Evolutionary conservation across 2,888 invertebrate genomes (phyloP), one percentile per base, ranked within the genome.

Genomic region (Ormyrus rosae): DNA sequence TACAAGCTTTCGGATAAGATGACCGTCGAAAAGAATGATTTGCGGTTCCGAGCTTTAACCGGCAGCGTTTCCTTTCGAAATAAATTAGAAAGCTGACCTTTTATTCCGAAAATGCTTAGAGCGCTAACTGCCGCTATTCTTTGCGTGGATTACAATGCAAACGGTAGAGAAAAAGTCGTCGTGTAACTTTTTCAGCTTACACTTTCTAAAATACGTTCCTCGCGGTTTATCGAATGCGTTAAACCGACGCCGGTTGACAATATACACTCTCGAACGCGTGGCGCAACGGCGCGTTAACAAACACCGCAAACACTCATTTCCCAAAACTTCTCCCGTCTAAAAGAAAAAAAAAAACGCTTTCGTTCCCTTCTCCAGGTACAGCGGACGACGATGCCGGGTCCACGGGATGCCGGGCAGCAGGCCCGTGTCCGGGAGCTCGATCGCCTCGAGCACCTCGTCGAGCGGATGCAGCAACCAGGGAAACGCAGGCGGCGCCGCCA

Each of bases 391-490:
- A 91, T 64, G 91, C 75, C 74, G 64, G 1, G 68, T 19, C 2
- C 75, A 74, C 51, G 72, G 73, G 7, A 70, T 76, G 46, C 13
- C 67, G 91, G 75, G 93, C 92, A 90, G 94, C 11, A 91, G 95
- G 83, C 96, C 96, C 58, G 91, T 95, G 45, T 95, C 95, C 2
- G 93, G 95, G 90, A 95, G 95, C 88, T 96, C 96, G 81, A 94
- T 96, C 86, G 94, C 95, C 10, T 95, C 95, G 95, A 90, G 90
- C 84, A 90, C 90, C 46, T 90, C 90, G 7, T 90, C 90, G 70
- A 89, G 90, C 82, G 86, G 91, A 84, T 90, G 91, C 84, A 91
- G 88, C 91, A 93, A 82, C 67, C 71, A 69, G 53, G 91, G 91
- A 80, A 91, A 91, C 87, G 90, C 94, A 86, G 94, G 94, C 73